These are phyloP conservation scores for Tipula vernalis DNA, from an alignment of 2,888 invertebrate species.

Conservation along the genomic window DNA sequence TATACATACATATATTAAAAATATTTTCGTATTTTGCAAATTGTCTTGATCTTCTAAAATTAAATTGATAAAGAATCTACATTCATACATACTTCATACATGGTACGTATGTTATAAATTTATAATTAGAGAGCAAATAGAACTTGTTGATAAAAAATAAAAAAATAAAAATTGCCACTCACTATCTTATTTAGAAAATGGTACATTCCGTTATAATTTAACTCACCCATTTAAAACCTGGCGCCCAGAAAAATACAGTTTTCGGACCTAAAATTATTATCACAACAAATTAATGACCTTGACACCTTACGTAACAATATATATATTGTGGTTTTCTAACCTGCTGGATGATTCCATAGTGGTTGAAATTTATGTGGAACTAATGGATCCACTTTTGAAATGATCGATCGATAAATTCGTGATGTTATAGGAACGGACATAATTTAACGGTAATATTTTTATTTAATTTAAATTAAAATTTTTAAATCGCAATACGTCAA, in stretches of 20 bases:
- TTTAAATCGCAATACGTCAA: not conserved
- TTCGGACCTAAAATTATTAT: constrained; percentile 68
- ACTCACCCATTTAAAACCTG: constrained; percentile 94
- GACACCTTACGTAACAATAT: not conserved
- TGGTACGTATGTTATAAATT: not conserved
- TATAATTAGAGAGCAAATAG: not conserved
- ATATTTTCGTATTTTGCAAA: not conserved
- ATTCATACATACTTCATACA: not conserved
- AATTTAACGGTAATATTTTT: not conserved
- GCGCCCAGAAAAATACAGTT: constrained; percentile 98
- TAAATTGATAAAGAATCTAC: not conserved
- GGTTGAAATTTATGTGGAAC: constrained; percentile 74
- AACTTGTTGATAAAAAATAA: not conserved
- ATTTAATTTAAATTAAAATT: not conserved
- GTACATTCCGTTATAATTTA: not conserved
- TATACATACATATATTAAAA: not conserved
- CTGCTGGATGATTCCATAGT: constrained; percentile 94
- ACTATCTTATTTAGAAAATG: not conserved
- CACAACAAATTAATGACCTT: constrained; percentile 5
- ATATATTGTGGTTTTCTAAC: constrained; percentile 37
- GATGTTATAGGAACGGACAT: constrained; percentile 16
- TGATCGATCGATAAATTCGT: constrained; percentile 28
- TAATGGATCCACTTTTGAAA: constrained; percentile 48
- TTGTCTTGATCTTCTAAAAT: not conserved
- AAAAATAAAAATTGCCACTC: not conserved